Base-by-base conservation (phyloP, 2,797 vertebrate species). In the Notamacropus eugenii region DNA sequence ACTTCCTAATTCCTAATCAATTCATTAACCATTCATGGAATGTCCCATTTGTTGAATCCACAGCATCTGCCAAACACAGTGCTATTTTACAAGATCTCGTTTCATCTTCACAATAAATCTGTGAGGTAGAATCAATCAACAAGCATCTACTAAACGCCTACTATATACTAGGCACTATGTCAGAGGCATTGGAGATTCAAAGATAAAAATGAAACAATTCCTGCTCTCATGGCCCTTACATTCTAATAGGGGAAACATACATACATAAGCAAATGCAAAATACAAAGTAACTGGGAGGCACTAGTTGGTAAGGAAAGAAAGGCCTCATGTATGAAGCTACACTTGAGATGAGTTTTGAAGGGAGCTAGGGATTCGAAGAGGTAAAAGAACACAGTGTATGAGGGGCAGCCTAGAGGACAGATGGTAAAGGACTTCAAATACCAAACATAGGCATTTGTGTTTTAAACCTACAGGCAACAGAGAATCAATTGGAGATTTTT, bases 181-280 rank as follows among this genome's bases (percentile, higher is more conserved):
- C 14, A 40, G 12, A 11, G 2, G 19, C 82, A 10, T 1, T 9
- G 22, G 46, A 55, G 74, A 29, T 6, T 14, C 6, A 55, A 55
- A 91, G 19, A 57, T 55, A 94, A 52, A 92, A 87, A 90, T 31
- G 19, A 90, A 95, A 95, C 2, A 12, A 40, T 19, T 94, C 55
- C 92, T 56, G 34, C 13, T 74, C 50, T 92, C 34, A 5, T 9
- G 31, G 52, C 93, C 62, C 92, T 90, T 57, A 24, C 90, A 56
- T 56, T 90, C 28, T 40, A 54, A 96, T 1, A 82, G 55, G 3
- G 91, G 90, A 54, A 27, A 55, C 87, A 59, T 0, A 55, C 67
- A 3, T 4, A 40, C 0, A 46, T 31, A 56, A 5, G 40, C 6
- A 74, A 4, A 22, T 0, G 16, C 14, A 24, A 74, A 40, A 74